phyloP scores from a whole-genome alignment of 2,888 invertebrate species.

The Drosophila mimica region DNA sequence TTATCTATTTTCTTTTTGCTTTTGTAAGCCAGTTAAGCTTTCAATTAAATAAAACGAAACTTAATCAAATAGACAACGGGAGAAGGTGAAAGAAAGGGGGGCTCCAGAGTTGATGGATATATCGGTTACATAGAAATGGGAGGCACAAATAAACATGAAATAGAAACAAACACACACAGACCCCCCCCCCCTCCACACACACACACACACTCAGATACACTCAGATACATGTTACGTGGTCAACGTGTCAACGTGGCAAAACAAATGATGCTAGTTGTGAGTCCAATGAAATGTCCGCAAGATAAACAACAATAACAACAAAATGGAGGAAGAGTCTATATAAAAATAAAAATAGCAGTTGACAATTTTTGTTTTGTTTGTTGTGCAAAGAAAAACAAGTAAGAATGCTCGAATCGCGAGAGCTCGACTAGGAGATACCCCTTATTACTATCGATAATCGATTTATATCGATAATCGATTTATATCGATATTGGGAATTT shows the following conservation, averaged over 20 bases:
- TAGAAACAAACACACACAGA: constrained; percentile 22
- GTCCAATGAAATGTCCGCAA: constrained; percentile 73
- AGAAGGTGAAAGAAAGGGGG: background rate
- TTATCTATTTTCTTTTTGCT: background rate
- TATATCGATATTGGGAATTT: background rate
- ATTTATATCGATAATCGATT: background rate
- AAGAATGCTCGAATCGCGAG: background rate
- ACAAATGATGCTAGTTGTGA: constrained; percentile 75
- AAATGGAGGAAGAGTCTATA: constrained; percentile 15
- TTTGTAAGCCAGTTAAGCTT: constrained; percentile 53
- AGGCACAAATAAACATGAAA: constrained; percentile 62
- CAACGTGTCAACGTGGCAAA: constrained; percentile 74
- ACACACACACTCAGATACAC: background rate
- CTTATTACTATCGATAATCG: background rate
- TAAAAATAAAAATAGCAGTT: constrained; percentile 56
- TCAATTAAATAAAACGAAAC: constrained; percentile 72
- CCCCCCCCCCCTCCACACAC: too few species aligned
- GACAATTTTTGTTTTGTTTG: constrained; percentile 48
- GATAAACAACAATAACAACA: constrained; percentile 26
- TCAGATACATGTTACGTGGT: constrained; percentile 48
- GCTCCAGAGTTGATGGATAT: constrained; percentile 23
- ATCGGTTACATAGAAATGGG: constrained; percentile 41
- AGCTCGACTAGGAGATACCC: background rate
- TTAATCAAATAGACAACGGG: constrained; percentile 64
- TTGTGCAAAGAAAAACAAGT: constrained; percentile 7